Evolutionary conservation across 2,113 vertebrate species (phyloP).

Genomic region (Coturnix japonica): DNA sequence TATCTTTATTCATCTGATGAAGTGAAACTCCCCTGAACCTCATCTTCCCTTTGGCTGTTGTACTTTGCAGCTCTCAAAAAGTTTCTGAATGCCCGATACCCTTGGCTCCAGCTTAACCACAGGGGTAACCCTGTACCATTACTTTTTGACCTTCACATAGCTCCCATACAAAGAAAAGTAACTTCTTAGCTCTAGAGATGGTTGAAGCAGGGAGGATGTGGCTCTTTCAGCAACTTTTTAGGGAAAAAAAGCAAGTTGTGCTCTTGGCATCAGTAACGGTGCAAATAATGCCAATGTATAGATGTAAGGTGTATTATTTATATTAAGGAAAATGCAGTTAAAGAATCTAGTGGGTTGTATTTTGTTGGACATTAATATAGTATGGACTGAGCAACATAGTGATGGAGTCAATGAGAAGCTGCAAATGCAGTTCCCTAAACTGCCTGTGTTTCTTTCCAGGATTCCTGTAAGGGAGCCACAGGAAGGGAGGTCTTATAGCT

Average conservation of each 20-base stretch:
- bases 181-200: background rate
- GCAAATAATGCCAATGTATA: background rate
- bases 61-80: background rate
- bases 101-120: background rate
- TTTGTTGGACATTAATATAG: background rate
- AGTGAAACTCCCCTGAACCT: background rate
- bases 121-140: background rate
- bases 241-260: background rate
- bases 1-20: background rate
- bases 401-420: background rate
- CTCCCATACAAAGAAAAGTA: background rate
- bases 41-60: background rate
- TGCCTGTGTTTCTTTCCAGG: background rate
- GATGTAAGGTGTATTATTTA: background rate
- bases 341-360: background rate
- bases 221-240: background rate
- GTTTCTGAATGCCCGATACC: background rate
- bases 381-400: background rate
- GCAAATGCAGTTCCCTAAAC: fast-evolving
- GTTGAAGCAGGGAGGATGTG: background rate
- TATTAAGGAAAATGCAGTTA: background rate
- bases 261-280: background rate
- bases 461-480: background rate
- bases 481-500: background rate
- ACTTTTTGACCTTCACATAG: background rate